These are phyloP conservation scores for Pandemis heparana DNA, from an alignment of 2,888 invertebrate genomes.

Conservation along the genomic window DNA sequence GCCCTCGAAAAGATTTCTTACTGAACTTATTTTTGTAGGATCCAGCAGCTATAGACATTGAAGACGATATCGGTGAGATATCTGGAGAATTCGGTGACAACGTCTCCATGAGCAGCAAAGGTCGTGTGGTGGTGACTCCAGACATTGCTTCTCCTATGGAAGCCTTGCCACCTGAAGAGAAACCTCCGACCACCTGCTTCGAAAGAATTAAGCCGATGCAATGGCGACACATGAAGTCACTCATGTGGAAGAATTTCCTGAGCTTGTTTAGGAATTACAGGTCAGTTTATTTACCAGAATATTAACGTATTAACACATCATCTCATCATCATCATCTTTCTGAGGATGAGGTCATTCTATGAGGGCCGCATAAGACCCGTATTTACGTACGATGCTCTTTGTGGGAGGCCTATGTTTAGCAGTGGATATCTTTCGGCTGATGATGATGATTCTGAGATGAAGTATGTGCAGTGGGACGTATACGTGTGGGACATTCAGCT, in stretches of 20 bases:
- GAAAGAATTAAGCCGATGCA: slow-evolving; percentile 88
- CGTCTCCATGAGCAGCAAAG: slow-evolving; percentile 91
- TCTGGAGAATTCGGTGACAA: slow-evolving; percentile 96
- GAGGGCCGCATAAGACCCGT: no score
- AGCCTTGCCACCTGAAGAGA: slow-evolving; percentile 90
- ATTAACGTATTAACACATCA: no score
- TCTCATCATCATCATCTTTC: no score
- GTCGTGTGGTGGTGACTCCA: slow-evolving; percentile 87
- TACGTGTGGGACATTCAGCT: no score
- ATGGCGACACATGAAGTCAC: slow-evolving; percentile 90
- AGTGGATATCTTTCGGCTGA: no score
- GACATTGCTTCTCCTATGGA: slow-evolving; percentile 79
- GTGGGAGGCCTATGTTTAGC: no score
- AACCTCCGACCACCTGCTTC: slow-evolving; percentile 80
- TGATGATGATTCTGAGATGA: no score
- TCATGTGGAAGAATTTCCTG: slow-evolving; percentile 95
- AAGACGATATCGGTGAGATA: slow-evolving; percentile 90
- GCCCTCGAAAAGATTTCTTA: no score
- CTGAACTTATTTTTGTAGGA: slow-evolving; percentile 69
- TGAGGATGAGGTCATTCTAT: no score
- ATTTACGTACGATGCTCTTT: no score
- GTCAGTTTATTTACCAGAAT: slow-evolving; percentile 64
- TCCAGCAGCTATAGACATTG: slow-evolving; percentile 87
- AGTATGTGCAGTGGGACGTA: no score
- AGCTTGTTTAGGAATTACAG: slow-evolving; percentile 94